Conservation (phyloP, 2,113 vertebrate genomes). For the Todiramphus chloris region DNA sequence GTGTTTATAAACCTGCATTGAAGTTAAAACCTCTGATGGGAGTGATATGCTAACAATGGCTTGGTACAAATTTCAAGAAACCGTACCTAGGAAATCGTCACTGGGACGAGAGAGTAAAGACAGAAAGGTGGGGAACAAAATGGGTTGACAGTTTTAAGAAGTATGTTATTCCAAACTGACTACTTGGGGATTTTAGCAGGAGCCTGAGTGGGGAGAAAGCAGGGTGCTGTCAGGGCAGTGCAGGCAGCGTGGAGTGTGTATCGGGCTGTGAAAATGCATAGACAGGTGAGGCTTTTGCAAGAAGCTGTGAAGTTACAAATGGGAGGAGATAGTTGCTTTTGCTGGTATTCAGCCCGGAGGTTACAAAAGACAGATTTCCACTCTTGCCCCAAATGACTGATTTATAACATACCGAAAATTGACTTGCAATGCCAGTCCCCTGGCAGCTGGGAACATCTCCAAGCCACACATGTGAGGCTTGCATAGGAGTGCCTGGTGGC, state of each 20-base stretch:
- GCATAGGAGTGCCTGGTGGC: background rate
- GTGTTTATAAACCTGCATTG: background rate
- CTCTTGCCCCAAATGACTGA: background rate
- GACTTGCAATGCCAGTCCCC: background rate
- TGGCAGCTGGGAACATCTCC: background rate
- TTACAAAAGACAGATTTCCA: background rate
- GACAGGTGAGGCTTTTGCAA: background rate
- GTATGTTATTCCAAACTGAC: background rate
- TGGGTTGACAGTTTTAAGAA: background rate
- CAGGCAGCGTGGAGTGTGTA: accelerated
- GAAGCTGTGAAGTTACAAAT: background rate
- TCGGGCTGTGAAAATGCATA: conserved; percentile 1
- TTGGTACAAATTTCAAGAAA: background rate
- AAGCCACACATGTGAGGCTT: background rate
- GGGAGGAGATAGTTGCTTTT: background rate
- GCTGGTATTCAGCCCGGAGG: background rate
- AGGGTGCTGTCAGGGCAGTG: background rate
- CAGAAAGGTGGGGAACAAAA: background rate
- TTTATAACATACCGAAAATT: background rate
- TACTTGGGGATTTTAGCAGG: background rate
- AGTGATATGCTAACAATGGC: accelerated
- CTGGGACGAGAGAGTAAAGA: background rate
- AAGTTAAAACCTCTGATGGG: background rate
- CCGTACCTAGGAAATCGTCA: background rate
- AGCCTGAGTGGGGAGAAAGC: background rate